phyloP scores from a whole-genome alignment of 2,888 invertebrate genomes.

The Sesia apiformis region DNA sequence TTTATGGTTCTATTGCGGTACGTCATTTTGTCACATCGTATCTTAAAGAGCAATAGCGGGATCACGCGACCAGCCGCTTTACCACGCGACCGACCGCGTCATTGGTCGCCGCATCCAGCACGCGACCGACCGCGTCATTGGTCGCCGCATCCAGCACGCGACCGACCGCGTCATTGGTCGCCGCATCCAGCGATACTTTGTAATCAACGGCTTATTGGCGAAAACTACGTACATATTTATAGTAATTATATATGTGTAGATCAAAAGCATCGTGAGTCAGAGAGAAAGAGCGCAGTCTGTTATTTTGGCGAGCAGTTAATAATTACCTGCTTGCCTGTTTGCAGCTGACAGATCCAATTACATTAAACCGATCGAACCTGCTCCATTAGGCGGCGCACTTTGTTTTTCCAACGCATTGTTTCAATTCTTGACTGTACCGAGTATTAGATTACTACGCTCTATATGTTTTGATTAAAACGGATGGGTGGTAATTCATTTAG shows the following conservation, averaged over 20 bases:
- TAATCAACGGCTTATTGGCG: too few species aligned
- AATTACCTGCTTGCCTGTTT: constrained; percentile 60
- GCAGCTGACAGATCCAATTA: constrained; percentile 69
- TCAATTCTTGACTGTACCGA: constrained; percentile 7
- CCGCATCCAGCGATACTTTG: too few species aligned
- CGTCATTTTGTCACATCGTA: too few species aligned
- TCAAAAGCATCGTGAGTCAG: constrained; percentile 39
- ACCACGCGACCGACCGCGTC: too few species aligned
- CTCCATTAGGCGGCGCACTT: constrained; percentile 43
- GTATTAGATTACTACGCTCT: neutral
- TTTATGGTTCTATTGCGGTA: too few species aligned
- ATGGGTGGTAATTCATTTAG: neutral
- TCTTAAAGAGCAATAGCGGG: too few species aligned
- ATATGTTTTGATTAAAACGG: neutral
- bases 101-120: too few species aligned
- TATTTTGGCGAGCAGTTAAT: constrained; percentile 54
- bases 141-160: too few species aligned
- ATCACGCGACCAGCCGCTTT: too few species aligned
- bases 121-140: too few species aligned
- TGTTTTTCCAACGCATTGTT: constrained; percentile 38
- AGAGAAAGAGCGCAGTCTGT: constrained; percentile 29
- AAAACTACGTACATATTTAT: constrained; percentile 5
- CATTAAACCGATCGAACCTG: constrained; percentile 51
- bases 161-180: too few species aligned
- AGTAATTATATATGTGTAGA: constrained; percentile 3